Conservation (phyloP, 30 jellyfish, hydroid and myxozoan genomes). For the Hydractinia symbiolongicarpus region DNA sequence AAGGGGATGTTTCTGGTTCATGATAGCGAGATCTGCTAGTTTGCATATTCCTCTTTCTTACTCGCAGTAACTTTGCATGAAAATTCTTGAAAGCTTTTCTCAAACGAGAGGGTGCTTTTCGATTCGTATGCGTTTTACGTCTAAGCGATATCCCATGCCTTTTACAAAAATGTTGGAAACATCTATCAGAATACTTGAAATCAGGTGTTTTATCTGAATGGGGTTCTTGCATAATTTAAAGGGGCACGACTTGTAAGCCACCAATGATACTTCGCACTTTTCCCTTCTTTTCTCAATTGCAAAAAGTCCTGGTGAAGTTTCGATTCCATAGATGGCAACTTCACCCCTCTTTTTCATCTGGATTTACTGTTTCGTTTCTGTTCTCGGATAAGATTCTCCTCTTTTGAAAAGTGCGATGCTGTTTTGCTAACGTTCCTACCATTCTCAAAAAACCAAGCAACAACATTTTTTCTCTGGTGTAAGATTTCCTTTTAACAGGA, state of each 20-base stretch:
- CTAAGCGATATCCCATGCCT: conserved; percentile 5
- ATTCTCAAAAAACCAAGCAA: too few relatives aligned
- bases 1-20: too few relatives aligned
- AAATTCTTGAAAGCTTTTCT: too few relatives aligned
- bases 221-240: background rate
- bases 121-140: background rate
- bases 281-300: conserved; percentile 10
- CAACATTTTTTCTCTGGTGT: too few relatives aligned
- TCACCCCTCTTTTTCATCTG: background rate
- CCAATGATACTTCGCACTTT: conserved; percentile 9
- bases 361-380: conserved; percentile 1
- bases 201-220: background rate
- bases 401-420: too few relatives aligned
- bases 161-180: background rate
- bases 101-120: background rate
- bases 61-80: too few relatives aligned
- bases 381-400: background rate
- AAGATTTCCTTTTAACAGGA: too few relatives aligned
- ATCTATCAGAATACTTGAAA: conserved; percentile 7
- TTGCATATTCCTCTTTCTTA: too few relatives aligned
- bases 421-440: too few relatives aligned
- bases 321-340: background rate
- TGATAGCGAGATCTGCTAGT: too few relatives aligned
- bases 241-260: background rate
- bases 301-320: conserved; percentile 3